Percentiles rank a stretch among this genome's conserved stretches.
phyloP scores from a whole-genome alignment of 1,140 invertebrate species.

The Samia ricini region DNA sequence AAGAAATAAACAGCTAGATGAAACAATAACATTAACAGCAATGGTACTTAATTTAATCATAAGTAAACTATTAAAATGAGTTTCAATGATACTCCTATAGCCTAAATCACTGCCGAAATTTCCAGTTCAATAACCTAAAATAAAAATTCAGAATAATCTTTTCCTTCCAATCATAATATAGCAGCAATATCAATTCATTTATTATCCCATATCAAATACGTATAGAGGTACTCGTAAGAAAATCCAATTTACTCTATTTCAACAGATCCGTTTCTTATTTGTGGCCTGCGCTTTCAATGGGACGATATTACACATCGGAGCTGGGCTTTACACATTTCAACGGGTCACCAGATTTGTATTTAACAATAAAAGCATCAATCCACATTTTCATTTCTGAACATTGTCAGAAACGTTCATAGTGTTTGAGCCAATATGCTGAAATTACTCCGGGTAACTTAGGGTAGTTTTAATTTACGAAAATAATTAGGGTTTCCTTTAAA shows the following conservation, averaged over 20 bases:
- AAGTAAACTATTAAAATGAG: too few relatives aligned
- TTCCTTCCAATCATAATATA: neutral
- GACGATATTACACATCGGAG: conserved; percentile 25
- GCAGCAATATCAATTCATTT: neutral
- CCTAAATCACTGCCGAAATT: neutral
- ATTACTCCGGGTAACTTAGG: too few relatives aligned
- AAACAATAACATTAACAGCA: too few relatives aligned
- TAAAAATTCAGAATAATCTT: neutral
- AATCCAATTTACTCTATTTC: conserved; percentile 28
- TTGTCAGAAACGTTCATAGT: too few relatives aligned
- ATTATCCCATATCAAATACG: conserved; percentile 1
- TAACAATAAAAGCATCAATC: neutral
- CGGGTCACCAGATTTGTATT: conserved; percentile 12
- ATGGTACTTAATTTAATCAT: too few relatives aligned
- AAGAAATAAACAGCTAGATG: too few relatives aligned
- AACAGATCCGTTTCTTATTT: conserved; percentile 28
- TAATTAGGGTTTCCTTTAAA: too few relatives aligned
- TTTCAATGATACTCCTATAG: neutral
- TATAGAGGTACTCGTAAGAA: conserved; percentile 16
- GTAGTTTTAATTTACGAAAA: too few relatives aligned
- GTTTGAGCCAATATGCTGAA: too few relatives aligned
- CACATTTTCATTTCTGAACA: neutral
- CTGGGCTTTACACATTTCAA: conserved; percentile 11
- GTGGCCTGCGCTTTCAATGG: conserved; percentile 26
- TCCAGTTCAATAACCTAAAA: neutral